Evolutionary conservation across 2,797 vertebrate species (phyloP).

Genomic region (Periparus ater): DNA sequence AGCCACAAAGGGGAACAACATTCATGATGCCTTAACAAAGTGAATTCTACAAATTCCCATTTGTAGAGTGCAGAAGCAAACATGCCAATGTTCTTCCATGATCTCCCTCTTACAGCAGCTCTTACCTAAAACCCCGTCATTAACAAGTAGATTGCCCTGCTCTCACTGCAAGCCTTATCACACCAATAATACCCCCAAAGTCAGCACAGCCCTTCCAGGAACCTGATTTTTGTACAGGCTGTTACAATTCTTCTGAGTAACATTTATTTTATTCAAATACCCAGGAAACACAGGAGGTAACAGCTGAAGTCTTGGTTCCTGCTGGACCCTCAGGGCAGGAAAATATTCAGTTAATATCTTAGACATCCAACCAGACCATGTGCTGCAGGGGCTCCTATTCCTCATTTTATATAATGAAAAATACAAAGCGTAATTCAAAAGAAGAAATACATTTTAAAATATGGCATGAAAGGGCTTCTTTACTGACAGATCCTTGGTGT

Average conservation of each 20-base stretch:
- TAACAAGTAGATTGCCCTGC: accelerated
- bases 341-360: background rate
- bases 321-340: background rate
- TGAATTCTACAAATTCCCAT: accelerated
- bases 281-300: background rate
- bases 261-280: background rate
- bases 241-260: background rate
- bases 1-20: background rate
- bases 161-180: background rate
- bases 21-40: too few species aligned
- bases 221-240: background rate
- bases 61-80: background rate
- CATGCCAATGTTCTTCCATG: background rate
- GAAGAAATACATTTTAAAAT: background rate
- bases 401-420: background rate
- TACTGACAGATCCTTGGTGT: background rate
- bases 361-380: background rate
- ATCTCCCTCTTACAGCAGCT: background rate
- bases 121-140: background rate
- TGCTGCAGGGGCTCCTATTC: background rate
- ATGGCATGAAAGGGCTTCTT: background rate
- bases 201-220: background rate
- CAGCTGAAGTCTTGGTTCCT: background rate
- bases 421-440: background rate
- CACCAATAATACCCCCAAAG: background rate